A percentile compares a stretch with the other conserved stretches of the same genome.
These are phyloP conservation scores for Tolypeutes matacus DNA, from an alignment of 2,797 vertebrate genomes.

Conservation along the genomic window DNA sequence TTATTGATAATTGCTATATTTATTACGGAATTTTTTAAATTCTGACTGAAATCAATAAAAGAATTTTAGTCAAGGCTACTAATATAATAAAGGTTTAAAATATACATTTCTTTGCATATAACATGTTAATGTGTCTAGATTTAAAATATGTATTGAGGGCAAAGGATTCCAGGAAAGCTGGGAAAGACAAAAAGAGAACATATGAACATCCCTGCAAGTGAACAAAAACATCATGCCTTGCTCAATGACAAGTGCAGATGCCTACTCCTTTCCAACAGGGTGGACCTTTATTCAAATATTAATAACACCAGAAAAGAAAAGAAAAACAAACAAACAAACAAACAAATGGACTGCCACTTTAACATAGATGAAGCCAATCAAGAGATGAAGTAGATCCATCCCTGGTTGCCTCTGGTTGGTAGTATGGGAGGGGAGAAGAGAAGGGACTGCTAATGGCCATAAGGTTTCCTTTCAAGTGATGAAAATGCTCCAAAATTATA, in stretches of 20 bases:
- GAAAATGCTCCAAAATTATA: no score
- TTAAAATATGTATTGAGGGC: background rate
- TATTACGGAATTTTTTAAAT: conserved; percentile 1
- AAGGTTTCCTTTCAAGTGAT: no score
- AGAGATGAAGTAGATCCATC: background rate
- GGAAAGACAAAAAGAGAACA: background rate
- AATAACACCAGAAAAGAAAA: background rate
- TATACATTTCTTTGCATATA: background rate
- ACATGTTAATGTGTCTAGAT: background rate
- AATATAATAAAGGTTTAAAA: background rate
- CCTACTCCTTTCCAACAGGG: background rate
- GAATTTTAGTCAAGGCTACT: background rate
- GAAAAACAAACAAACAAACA: no score
- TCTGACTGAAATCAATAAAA: background rate
- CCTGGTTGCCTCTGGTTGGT: background rate
- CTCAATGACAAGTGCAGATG: background rate
- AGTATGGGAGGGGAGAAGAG: background rate
- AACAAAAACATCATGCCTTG: background rate
- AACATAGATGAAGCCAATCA: background rate
- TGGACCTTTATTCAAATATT: background rate
- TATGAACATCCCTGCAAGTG: background rate
- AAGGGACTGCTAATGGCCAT: background rate
- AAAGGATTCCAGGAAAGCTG: background rate
- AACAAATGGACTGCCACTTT: background rate
- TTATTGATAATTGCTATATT: background rate